These are phyloP conservation scores for Zeugodacus cucurbitae DNA, from an alignment of 1,140 invertebrate species.

Conservation along the genomic window DNA sequence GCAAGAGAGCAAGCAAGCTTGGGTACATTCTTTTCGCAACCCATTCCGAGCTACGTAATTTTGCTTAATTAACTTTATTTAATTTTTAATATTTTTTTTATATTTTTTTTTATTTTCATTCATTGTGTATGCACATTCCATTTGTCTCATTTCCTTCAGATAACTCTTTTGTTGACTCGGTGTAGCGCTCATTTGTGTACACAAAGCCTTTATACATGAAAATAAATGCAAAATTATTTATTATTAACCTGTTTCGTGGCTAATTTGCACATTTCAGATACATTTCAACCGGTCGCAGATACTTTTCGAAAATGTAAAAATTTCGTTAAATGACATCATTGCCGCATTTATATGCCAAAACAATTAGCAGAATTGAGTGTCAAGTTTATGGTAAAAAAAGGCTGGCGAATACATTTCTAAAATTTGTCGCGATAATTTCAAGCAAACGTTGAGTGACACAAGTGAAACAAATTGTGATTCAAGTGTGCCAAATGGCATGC, in stretches of 20 bases:
- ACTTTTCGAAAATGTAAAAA: neutral
- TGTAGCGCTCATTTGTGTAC: neutral
- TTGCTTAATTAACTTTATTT: neutral
- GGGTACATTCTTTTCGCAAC: too few relatives aligned
- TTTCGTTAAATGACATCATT: constrained; percentile 10
- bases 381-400: neutral
- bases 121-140: neutral
- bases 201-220: neutral
- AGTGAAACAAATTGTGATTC: too few relatives aligned
- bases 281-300: neutral
- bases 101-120: neutral
- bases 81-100: neutral
- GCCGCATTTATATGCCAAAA: neutral
- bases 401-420: too few relatives aligned
- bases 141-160: neutral
- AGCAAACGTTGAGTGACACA: too few relatives aligned
- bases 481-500: too few relatives aligned
- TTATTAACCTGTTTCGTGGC: neutral
- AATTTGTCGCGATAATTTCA: too few relatives aligned
- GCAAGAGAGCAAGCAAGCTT: too few relatives aligned
- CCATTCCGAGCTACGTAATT: neutral
- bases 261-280: constrained; percentile 1
- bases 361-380: neutral
- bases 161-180: neutral
- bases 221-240: neutral